A percentile compares a stretch with the other conserved stretches of the same genome.
Conservation (phyloP, 1,140 invertebrate genomes). For the Diorhabda elongata region DNA sequence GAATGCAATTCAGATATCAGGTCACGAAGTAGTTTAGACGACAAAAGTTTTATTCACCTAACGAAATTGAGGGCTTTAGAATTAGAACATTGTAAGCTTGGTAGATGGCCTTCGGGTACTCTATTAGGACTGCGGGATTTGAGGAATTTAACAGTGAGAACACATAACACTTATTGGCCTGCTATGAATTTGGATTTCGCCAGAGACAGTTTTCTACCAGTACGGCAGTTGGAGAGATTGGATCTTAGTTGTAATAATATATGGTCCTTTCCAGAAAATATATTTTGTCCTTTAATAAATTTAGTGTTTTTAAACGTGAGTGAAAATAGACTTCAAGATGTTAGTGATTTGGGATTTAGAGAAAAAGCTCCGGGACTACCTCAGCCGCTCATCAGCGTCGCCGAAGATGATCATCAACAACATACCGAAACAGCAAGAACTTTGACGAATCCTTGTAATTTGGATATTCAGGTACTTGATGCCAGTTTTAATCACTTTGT, state of each 20-base stretch:
- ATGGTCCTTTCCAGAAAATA: constrained; percentile 77
- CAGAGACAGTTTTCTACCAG: constrained; percentile 65
- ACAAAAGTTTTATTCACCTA: constrained; percentile 75
- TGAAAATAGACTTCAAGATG: constrained; percentile 78
- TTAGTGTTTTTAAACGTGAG: constrained; percentile 76
- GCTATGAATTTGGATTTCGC: constrained; percentile 74
- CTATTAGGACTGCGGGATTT: constrained; percentile 71
- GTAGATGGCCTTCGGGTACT: constrained; percentile 68
- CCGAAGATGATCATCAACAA: constrained; percentile 47
- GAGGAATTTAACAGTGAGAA: constrained; percentile 74
- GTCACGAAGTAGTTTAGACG: constrained; percentile 67
- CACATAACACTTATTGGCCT: constrained; percentile 73
- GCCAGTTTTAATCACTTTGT: constrained; percentile 82
- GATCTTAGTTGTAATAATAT: constrained; percentile 87
- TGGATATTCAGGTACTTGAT: constrained; percentile 78
- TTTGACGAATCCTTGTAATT: constrained; percentile 57
- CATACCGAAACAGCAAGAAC: constrained; percentile 47
- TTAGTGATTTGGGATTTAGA: constrained; percentile 73
- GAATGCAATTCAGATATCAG: constrained; percentile 72
- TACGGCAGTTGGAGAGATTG: constrained; percentile 71
- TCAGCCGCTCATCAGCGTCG: constrained; percentile 60
- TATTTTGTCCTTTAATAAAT: constrained; percentile 78
- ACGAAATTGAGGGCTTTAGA: constrained; percentile 70
- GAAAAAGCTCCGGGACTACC: constrained; percentile 54
- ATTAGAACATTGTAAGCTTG: constrained; percentile 81